Evolutionary conservation across 2,888 invertebrate genomes (phyloP).

Genomic region (Sceliomorpha sp.): DNA sequence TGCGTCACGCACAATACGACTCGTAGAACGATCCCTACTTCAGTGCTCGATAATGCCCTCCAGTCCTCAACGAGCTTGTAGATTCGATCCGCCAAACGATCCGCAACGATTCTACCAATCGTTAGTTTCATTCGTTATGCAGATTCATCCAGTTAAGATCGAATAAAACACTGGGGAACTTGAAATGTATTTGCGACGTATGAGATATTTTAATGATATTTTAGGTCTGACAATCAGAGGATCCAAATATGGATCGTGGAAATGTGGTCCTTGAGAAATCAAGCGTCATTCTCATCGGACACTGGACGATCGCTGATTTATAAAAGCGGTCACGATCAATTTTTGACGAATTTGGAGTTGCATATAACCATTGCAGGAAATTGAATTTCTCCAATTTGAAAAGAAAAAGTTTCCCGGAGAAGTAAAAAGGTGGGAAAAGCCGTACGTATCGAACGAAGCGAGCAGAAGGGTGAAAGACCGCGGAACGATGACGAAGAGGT

Average conservation of each 20-base stretch:
- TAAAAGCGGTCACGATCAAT: neutral
- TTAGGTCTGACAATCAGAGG: neutral
- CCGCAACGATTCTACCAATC: constrained; percentile 19
- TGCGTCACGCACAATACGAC: constrained; percentile 55
- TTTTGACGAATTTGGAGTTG: neutral
- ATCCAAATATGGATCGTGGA: no score
- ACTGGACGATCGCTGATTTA: neutral
- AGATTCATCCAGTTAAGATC: constrained; percentile 30
- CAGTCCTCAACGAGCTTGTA: constrained; percentile 38
- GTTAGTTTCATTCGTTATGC: constrained; percentile 51
- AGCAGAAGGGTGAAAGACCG: constrained; percentile 18
- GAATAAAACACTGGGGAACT: constrained; percentile 31
- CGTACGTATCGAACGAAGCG: constrained; percentile 2
- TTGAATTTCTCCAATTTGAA: no score
- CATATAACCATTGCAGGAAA: no score
- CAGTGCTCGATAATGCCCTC: constrained; percentile 48
- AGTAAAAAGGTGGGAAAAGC: neutral
- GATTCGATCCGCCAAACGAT: constrained; percentile 36
- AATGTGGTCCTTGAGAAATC: no score
- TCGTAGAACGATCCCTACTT: constrained; percentile 48
- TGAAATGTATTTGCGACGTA: constrained; percentile 11
- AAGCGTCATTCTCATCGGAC: no score
- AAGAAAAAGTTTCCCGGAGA: no score
- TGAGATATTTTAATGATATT: neutral
- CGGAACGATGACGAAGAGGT: constrained; percentile 40